Percentiles rank a stretch among this genome's conserved stretches.
Conservation (phyloP, 2,113 vertebrate species). For the Xerus inauris region DNA sequence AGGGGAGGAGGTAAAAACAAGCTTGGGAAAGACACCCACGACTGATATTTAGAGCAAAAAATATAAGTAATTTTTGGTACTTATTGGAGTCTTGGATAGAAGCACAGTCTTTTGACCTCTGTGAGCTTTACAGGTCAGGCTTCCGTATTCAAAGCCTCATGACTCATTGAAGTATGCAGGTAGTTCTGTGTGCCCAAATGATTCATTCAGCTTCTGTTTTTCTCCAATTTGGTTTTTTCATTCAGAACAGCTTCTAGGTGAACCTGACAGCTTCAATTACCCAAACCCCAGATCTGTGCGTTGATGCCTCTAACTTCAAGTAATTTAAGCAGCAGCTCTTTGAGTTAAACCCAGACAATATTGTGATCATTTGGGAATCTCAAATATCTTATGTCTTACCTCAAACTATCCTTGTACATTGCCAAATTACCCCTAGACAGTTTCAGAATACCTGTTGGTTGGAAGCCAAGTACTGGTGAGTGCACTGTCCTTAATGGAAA, state of each 20-base stretch:
- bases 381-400: neutral
- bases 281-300: constrained; percentile 7
- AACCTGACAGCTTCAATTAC: constrained; percentile 70
- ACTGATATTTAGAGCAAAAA: neutral
- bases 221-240: constrained; percentile 65
- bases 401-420: neutral
- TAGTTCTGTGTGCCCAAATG: constrained; percentile 30
- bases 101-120: constrained; percentile 44
- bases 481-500: neutral
- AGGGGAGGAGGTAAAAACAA: neutral
- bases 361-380: constrained; percentile 33
- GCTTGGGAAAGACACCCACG: neutral
- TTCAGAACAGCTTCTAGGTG: constrained; percentile 62
- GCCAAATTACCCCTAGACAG: neutral
- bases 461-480: neutral
- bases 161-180: constrained; percentile 68
- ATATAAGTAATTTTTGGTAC: neutral
- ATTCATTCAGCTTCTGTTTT: constrained; percentile 68
- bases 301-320: constrained; percentile 14
- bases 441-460: neutral
- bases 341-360: constrained; percentile 12
- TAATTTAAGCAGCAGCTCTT: constrained; percentile 50
- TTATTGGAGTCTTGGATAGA: constrained; percentile 1
- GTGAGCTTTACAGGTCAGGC: constrained; percentile 65
- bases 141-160: constrained; percentile 33